Percentiles rank a stretch among this genome's conserved stretches.
These are phyloP conservation scores for Villa cingulata DNA, from an alignment of 2,888 invertebrate genomes.

Conservation along the genomic window DNA sequence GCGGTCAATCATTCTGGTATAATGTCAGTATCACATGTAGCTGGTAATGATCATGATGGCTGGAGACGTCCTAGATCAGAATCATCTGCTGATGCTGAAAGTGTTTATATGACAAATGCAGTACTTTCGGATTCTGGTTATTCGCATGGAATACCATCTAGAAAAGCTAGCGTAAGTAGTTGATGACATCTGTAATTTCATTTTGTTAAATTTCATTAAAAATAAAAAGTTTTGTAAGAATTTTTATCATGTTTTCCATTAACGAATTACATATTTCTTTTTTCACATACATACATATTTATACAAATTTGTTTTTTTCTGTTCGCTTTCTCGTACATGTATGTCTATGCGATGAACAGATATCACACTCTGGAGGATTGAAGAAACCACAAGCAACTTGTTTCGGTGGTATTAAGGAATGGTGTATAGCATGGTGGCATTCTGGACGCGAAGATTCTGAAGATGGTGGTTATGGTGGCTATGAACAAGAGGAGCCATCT, in stretches of 20 bases:
- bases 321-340: no score
- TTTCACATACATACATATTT: no score
- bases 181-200: no score
- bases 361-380: constrained; percentile 31
- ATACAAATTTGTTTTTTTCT: no score
- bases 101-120: constrained; percentile 44
- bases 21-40: constrained; percentile 29
- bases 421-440: constrained; percentile 87
- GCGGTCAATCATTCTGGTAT: constrained; percentile 40
- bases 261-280: background rate
- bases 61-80: constrained; percentile 64
- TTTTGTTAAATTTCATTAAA: no score
- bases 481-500: constrained; percentile 61
- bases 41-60: constrained; percentile 48
- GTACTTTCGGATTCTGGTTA: constrained; percentile 29
- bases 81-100: constrained; percentile 65
- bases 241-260: background rate
- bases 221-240: no score
- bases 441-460: constrained; percentile 72
- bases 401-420: constrained; percentile 45
- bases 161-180: constrained; percentile 36
- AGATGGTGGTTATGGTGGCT: constrained; percentile 39
- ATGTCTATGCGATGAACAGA: constrained; percentile 18
- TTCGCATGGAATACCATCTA: constrained; percentile 33
- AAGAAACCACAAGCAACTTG: constrained; percentile 31